Evolutionary conservation across 2,113 vertebrate genomes (phyloP).

Genomic region (Phodopus roborovskii): DNA sequence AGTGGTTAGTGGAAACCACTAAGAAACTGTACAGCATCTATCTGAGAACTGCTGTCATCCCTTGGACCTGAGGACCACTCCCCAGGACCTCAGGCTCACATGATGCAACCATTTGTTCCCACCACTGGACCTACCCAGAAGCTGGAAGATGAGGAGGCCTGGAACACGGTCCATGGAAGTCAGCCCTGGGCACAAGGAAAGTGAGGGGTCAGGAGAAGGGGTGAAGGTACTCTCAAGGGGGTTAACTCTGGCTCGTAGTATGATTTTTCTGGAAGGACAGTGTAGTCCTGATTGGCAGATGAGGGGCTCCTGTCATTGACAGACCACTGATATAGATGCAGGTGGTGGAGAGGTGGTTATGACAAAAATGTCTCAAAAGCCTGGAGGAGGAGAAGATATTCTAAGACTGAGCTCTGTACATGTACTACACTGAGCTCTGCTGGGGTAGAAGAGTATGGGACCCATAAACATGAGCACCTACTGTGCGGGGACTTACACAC

Average conservation of each 20-base stretch:
- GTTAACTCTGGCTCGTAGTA: background rate
- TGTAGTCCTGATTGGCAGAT: background rate
- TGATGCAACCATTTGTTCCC: background rate
- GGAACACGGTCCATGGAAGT: background rate
- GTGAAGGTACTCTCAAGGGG: background rate
- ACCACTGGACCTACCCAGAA: background rate
- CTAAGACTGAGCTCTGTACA: background rate
- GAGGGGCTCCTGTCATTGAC: background rate
- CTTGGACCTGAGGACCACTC: background rate
- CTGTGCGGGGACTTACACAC: background rate
- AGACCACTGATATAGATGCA: background rate
- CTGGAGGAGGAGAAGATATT: background rate
- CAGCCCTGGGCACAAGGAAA: background rate
- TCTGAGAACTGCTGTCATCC: background rate
- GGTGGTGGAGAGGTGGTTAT: too few relatives aligned
- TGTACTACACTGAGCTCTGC: background rate
- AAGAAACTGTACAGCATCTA: background rate
- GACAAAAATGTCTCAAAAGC: background rate
- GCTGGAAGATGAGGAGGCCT: background rate
- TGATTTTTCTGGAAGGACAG: background rate
- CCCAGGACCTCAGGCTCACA: background rate
- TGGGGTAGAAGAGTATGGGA: background rate
- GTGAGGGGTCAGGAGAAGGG: background rate
- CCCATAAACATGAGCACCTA: background rate
- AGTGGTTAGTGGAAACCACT: background rate